Base-by-base conservation (phyloP, 2,888 invertebrate genomes). In the Perithous albicinctus region DNA sequence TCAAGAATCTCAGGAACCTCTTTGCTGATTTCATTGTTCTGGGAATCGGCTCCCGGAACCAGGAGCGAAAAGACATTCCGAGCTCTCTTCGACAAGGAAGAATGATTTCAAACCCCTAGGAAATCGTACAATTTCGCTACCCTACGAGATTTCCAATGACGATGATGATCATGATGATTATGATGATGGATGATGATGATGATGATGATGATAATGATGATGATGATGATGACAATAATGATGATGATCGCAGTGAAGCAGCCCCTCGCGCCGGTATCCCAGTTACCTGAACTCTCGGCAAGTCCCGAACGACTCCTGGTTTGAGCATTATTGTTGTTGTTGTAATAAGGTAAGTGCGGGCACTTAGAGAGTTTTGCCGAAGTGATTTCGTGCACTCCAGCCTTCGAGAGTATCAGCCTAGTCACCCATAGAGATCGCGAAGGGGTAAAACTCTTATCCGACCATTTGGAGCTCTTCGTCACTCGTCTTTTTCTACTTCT, bases 321-420 rank as follows among this genome's bases (percentile, higher is more conserved):
- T 61, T 48, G 18, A 20, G 26, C 64, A 46, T 56, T 54, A 51
- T 67, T 61, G 73, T 82, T 51, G 56, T 46, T 54, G 66, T 75
- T 61, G 67, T 83, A 84, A 84, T 80, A 75, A 82, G 76, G 80
- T 76, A 73, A 84, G 51, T 77, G 56, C 46, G 35, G 56, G 48
- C 74, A 80, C 77, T 83, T 74, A 51, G 64, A 8, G 41, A n/a
- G 56, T 41, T 69, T 56, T 51, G 66, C 66, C 75, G 48, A 70
- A 76, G 66, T 76, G 74, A 80, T 78, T 77, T 43, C 69, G 59
- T 67, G 32, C 51, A 35, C 32, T 76, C 51, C 15, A 59, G 12
- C 69, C 43, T 78, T 61, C 38, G 63, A 41, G 35, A 70, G 61
- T 63, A 79, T 85, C 74, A 51, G 83, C 78, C 80, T 46, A 74